A percentile compares a stretch with the other conserved stretches of the same genome.
Conservation (phyloP, 2,797 vertebrate genomes). For the Sebastes itinus region DNA sequence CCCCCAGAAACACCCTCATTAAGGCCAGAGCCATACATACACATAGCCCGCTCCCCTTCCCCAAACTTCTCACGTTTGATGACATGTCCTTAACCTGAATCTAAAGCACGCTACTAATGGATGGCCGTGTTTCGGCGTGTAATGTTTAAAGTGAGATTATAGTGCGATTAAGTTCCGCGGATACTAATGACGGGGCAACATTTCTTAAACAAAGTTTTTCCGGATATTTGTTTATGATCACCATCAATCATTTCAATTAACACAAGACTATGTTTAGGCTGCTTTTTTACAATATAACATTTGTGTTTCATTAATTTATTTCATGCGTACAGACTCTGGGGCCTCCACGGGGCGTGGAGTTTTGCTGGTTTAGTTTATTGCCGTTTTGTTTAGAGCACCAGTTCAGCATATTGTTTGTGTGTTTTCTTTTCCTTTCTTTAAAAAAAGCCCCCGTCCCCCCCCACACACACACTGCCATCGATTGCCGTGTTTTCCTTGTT, state of each 20-base stretch:
- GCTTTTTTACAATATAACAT: slow-evolving; percentile 10
- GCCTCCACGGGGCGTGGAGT: slow-evolving; percentile 14
- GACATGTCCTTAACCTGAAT: slow-evolving; percentile 70
- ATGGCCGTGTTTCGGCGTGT: slow-evolving; percentile 54
- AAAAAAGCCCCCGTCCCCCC: background rate
- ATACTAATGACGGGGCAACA: slow-evolving; percentile 46
- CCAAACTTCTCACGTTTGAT: slow-evolving; percentile 65
- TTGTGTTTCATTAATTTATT: slow-evolving; percentile 40
- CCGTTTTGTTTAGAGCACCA: slow-evolving; percentile 14
- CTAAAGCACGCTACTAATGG: slow-evolving; percentile 63
- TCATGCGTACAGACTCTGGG: background rate
- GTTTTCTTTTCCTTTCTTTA: background rate
- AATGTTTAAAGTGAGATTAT: slow-evolving; percentile 72
- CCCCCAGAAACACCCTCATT: slow-evolving; percentile 79
- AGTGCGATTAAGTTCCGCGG: slow-evolving; percentile 53
- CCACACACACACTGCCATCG: slow-evolving; percentile 29
- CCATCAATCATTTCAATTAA: slow-evolving; percentile 68
- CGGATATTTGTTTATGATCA: slow-evolving; percentile 24
- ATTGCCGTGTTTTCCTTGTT: slow-evolving; percentile 57
- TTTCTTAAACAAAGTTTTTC: slow-evolving; percentile 40
- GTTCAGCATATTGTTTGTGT: slow-evolving; percentile 20
- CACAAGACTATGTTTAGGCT: background rate
- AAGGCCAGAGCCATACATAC: slow-evolving; percentile 76
- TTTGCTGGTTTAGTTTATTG: slow-evolving; percentile 36
- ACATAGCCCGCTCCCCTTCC: slow-evolving; percentile 51